Percentiles rank a stretch among this genome's conserved stretches.
phyloP scores from a whole-genome alignment of 2,113 vertebrate species.

The Chitala chitala region DNA sequence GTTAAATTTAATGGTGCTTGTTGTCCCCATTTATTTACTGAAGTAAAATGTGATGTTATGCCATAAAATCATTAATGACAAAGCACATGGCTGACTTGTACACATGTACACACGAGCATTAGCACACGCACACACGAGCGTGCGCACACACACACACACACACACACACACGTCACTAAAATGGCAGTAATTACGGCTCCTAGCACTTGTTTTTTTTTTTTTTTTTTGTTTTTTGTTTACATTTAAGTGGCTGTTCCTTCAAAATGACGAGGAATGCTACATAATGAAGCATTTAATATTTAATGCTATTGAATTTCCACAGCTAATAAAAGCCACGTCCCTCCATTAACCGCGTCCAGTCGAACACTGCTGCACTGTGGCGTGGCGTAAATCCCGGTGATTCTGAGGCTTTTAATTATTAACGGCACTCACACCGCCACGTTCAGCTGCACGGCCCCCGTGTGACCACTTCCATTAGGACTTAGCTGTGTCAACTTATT shows the following conservation, averaged over 20 bases:
- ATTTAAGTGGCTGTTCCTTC: conserved; percentile 59
- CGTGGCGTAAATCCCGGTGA: conserved; percentile 49
- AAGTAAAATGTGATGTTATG: conserved; percentile 41
- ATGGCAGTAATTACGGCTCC: conserved; percentile 58
- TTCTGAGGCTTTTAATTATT: conserved; percentile 1
- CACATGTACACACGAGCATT: background rate
- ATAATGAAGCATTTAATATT: conserved; percentile 70
- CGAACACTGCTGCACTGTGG: conserved; percentile 45
- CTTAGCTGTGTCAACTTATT: background rate
- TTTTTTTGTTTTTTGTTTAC: conserved; percentile 52
- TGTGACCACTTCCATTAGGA: background rate
- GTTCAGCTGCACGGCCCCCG: background rate
- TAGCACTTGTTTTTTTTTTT: conserved; percentile 42
- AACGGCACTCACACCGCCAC: background rate
- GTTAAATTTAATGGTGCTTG: conserved; percentile 46
- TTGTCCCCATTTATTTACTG: conserved; percentile 26
- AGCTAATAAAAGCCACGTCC: conserved; percentile 62
- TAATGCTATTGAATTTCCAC: conserved; percentile 62
- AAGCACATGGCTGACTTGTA: background rate
- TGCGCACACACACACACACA: conserved; percentile 8
- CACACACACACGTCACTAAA: conserved; percentile 23
- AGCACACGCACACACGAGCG: conserved; percentile 8
- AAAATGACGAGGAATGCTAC: conserved; percentile 59
- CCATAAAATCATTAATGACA: conserved; percentile 25
- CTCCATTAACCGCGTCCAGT: conserved; percentile 57